A percentile compares a stretch with the other conserved stretches of the same genome.
Conservation (phyloP, 2,797 vertebrate genomes). For the Limnodromus scolopaceus region DNA sequence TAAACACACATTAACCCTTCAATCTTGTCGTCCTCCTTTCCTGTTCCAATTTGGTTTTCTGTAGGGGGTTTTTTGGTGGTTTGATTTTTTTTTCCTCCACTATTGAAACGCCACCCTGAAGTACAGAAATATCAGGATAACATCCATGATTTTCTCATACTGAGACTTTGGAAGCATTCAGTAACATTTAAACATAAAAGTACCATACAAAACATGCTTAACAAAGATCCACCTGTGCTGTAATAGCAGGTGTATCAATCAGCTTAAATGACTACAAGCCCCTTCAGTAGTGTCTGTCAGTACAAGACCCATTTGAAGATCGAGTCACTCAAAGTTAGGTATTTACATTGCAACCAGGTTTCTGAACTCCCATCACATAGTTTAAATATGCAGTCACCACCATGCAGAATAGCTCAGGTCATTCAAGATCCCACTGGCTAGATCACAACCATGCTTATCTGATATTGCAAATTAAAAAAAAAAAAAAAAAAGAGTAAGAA, state of each 20-base stretch:
- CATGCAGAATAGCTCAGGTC: accelerated
- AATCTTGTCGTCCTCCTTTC: not conserved
- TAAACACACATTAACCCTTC: not conserved
- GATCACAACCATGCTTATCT: not conserved
- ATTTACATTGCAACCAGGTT: not conserved
- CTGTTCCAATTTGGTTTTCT: accelerated
- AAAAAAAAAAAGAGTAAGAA: not conserved
- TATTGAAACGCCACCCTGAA: not conserved
- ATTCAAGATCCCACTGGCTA: not conserved
- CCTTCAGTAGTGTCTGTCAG: not conserved
- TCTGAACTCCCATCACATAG: not conserved
- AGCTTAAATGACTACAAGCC: not conserved
- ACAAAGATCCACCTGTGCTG: not conserved
- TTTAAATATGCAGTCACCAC: not conserved
- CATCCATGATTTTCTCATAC: not conserved
- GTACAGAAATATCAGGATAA: not conserved
- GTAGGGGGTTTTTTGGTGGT: accelerated
- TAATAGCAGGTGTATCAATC: not conserved
- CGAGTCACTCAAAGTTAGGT: not conserved
- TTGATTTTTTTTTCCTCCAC: accelerated
- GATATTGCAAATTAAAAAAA: not conserved
- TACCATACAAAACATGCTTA: not conserved
- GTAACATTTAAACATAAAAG: not conserved
- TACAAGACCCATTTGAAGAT: not conserved
- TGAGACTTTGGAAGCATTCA: not conserved